phyloP scores from a whole-genome alignment of 2,888 invertebrate genomes.

The Acleris sparsana region DNA sequence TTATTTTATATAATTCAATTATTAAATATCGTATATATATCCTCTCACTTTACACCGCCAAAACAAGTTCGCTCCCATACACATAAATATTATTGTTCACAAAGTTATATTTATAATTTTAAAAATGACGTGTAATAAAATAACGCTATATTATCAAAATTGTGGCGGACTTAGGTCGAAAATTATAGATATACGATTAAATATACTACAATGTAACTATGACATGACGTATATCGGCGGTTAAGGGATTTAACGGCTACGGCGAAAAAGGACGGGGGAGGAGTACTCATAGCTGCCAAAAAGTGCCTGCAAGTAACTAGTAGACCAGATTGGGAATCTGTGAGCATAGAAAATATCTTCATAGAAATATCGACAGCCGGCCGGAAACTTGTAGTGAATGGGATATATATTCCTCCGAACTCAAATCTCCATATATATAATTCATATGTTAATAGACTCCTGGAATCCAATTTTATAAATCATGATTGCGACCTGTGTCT shows the following conservation, averaged over 20 bases:
- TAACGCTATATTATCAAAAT: slow-evolving; percentile 34
- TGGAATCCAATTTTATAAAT: no score
- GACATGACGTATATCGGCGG: slow-evolving; percentile 26
- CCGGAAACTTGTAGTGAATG: no score
- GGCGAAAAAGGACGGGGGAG: slow-evolving; percentile 33
- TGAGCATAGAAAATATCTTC: not conserved
- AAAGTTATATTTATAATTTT: no score
- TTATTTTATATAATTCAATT: no score
- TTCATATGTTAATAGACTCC: no score
- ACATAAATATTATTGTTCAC: not conserved
- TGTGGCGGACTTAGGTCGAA: slow-evolving; percentile 32
- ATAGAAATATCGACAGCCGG: no score
- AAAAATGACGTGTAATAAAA: no score
- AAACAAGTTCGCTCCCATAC: not conserved
- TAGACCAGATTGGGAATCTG: slow-evolving; percentile 16
- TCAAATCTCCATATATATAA: no score
- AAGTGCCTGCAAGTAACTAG: slow-evolving; percentile 11
- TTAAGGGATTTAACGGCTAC: slow-evolving; percentile 11
- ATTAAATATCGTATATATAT: no score
- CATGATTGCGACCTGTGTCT: no score
- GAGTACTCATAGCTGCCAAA: slow-evolving; percentile 32
- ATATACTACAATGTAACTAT: slow-evolving; percentile 24
- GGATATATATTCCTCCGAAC: no score
- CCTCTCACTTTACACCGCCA: no score
- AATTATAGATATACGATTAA: slow-evolving; percentile 20